These are phyloP conservation scores for Leptogaster cylindrica DNA, from an alignment of 2,888 invertebrate species.

Conservation along the genomic window DNA sequence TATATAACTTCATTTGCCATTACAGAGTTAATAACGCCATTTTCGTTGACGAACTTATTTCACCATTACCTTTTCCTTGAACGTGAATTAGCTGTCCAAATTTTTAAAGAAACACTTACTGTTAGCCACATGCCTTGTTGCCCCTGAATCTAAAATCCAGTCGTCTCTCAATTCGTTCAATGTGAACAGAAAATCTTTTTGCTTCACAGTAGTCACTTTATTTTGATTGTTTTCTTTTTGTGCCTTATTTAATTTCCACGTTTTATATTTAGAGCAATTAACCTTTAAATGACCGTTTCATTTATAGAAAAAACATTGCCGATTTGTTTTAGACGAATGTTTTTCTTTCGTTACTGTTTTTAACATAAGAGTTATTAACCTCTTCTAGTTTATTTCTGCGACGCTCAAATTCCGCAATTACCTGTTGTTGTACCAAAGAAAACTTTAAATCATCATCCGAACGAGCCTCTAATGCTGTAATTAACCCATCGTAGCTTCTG, in stretches of 20 bases:
- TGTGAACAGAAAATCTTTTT: conserved; percentile 38
- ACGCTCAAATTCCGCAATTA: conserved; percentile 44
- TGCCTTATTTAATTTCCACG: conserved; percentile 40
- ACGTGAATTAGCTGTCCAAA: conserved; percentile 41
- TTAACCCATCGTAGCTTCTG: conserved; percentile 45
- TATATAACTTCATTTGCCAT: conserved; percentile 44
- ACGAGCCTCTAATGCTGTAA: conserved; percentile 46
- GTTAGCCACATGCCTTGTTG: conserved; percentile 46
- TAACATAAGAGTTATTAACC: not conserved
- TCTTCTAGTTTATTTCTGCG: conserved; percentile 12
- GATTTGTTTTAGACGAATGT: too few relatives aligned
- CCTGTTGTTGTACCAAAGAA: conserved; percentile 36
- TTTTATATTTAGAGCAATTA: conserved; percentile 43
- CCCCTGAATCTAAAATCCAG: conserved; percentile 48
- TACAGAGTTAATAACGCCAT: not conserved
- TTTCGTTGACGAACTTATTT: conserved; percentile 33
- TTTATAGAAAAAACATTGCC: conserved; percentile 49
- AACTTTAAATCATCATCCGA: conserved; percentile 36
- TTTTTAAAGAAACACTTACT: conserved; percentile 43
- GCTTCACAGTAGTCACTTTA: conserved; percentile 38
- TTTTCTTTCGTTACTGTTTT: not conserved
- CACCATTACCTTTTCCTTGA: conserved; percentile 43
- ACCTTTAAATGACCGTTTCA: conserved; percentile 40
- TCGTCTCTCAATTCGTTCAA: conserved; percentile 18
- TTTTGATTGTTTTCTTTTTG: not conserved